Percentiles rank a stretch among this genome's conserved stretches.
Conservation (phyloP, 2,888 invertebrate genomes). For the Litoditis marina region DNA sequence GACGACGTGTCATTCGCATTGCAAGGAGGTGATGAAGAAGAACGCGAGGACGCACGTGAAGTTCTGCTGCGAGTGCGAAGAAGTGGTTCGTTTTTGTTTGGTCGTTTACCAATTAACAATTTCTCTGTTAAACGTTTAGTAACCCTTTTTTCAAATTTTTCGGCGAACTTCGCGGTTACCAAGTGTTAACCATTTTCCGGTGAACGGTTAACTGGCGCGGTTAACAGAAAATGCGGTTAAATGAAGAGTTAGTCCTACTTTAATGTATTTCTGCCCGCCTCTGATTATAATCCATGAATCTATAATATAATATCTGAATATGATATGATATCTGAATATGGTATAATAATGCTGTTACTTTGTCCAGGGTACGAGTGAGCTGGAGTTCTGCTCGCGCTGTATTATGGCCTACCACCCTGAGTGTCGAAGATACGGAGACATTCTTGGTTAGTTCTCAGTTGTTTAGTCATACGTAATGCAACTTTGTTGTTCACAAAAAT, state of each 20-base stretch:
- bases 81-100: background rate
- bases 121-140: too few species aligned
- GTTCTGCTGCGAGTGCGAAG: slow-evolving; percentile 9
- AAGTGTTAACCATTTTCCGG: background rate
- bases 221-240: too few species aligned
- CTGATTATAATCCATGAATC: background rate
- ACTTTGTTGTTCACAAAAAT: too few species aligned
- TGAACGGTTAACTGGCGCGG: too few species aligned
- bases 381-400: slow-evolving; percentile 4
- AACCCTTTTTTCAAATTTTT: background rate
- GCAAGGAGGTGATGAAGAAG: background rate
- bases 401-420: slow-evolving; percentile 9
- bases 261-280: background rate
- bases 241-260: too few species aligned
- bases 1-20: background rate
- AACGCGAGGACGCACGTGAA: background rate
- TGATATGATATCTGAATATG: background rate
- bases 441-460: background rate
- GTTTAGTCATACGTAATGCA: background rate
- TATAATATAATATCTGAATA: background rate
- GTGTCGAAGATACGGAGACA: background rate
- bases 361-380: background rate
- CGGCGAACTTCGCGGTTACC: background rate
- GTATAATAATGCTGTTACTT: background rate
- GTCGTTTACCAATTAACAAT: too few species aligned